A percentile compares a stretch with the other conserved stretches of the same genome.
phyloP scores from a whole-genome alignment of 2,797 vertebrate species.

The Bradypodion ventrale region DNA sequence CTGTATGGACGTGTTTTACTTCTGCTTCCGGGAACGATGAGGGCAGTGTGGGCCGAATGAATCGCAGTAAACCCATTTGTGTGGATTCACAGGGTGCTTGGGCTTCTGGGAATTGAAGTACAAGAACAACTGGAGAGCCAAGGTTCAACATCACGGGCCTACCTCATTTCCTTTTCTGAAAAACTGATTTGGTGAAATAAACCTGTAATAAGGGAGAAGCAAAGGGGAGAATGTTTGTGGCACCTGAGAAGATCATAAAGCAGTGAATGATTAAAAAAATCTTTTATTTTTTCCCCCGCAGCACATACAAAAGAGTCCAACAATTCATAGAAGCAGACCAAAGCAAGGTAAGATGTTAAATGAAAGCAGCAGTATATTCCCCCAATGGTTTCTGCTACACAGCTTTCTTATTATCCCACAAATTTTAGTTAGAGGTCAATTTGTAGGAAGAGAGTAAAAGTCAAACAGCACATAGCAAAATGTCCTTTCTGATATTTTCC shows the following conservation, averaged over 20 bases:
- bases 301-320: constrained; percentile 83
- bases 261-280: background rate
- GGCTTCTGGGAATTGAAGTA: too few species aligned
- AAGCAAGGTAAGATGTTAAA: constrained; percentile 77
- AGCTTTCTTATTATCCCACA: background rate
- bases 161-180: background rate
- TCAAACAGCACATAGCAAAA: background rate
- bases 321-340: constrained; percentile 79
- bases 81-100: too few species aligned
- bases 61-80: too few species aligned
- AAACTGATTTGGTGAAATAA: background rate
- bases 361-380: background rate
- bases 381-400: background rate
- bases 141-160: too few species aligned
- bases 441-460: too few species aligned
- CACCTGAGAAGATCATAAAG: background rate
- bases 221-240: background rate
- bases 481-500: background rate
- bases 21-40: too few species aligned
- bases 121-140: too few species aligned
- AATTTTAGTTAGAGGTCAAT: background rate
- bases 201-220: background rate
- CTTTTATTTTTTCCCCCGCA: constrained; percentile 63
- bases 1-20: too few species aligned
- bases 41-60: too few species aligned